These are phyloP conservation scores for Coendou prehensilis DNA, from an alignment of 2,797 vertebrate genomes.

Conservation along the genomic window DNA sequence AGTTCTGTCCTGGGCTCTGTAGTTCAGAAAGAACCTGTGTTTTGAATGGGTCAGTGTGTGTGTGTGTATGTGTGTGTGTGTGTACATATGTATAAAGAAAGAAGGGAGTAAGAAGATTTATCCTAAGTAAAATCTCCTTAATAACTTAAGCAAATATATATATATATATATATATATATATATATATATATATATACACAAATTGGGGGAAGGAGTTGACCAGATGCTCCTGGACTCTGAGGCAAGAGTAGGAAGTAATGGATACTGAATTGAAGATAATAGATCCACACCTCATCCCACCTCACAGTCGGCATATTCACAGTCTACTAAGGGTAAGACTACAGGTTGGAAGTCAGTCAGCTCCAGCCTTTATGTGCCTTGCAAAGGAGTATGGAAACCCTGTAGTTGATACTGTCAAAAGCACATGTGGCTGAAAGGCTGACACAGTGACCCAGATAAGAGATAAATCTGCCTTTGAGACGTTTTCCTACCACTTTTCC, in stretches of 20 bases:
- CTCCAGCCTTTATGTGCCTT: background rate
- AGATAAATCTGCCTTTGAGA: background rate
- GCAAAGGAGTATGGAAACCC: background rate
- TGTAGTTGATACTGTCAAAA: background rate
- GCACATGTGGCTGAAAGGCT: background rate
- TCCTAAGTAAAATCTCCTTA: background rate
- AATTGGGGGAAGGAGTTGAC: background rate
- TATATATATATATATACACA: background rate
- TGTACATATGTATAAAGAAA: background rate
- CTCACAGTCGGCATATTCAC: background rate
- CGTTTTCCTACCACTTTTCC: background rate
- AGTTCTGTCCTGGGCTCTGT: background rate
- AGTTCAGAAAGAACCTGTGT: constrained; percentile 42
- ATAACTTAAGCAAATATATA: background rate
- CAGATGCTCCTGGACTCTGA: background rate
- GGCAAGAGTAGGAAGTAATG: background rate
- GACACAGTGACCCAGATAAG: background rate
- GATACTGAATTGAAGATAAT: background rate
- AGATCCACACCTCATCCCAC: background rate
- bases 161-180: background rate
- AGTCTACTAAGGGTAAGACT: background rate
- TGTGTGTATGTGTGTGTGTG: background rate
- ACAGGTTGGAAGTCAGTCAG: background rate
- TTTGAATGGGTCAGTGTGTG: background rate
- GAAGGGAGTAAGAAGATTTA: background rate